Evolutionary conservation across 2,113 vertebrate species (phyloP).

Genomic region (Corythoichthys haematopterus): DNA sequence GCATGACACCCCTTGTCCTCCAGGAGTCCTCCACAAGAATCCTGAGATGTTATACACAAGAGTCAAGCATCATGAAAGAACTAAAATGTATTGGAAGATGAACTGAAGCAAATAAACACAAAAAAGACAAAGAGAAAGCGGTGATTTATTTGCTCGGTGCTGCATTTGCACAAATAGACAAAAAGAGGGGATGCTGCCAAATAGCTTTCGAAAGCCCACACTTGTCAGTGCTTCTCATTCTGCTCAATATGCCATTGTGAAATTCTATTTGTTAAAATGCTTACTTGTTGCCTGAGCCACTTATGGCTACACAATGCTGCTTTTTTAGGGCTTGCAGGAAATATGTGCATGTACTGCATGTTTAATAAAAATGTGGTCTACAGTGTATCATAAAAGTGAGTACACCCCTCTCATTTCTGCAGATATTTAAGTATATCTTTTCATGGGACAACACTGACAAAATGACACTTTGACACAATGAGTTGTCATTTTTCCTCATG

Average conservation of each 20-base stretch:
- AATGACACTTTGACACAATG: too few relatives aligned
- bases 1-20: constrained; percentile 58
- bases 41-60: constrained; percentile 33
- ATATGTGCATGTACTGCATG: neutral
- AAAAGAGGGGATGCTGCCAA: constrained; percentile 7
- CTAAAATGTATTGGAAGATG: constrained; percentile 34
- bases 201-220: constrained; percentile 22
- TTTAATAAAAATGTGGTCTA: too few relatives aligned
- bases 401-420: too few relatives aligned
- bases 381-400: too few relatives aligned
- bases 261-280: constrained; percentile 47
- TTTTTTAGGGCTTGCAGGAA: constrained; percentile 25
- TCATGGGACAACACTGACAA: too few relatives aligned
- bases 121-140: too few relatives aligned
- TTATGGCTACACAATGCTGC: constrained; percentile 27
- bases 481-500: too few relatives aligned
- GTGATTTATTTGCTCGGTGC: neutral
- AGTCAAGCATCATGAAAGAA: constrained; percentile 36
- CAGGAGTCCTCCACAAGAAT: constrained; percentile 61
- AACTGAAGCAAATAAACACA: constrained; percentile 26
- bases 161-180: constrained; percentile 17
- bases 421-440: too few relatives aligned
- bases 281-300: constrained; percentile 28
- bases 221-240: constrained; percentile 32
- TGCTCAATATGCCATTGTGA: constrained; percentile 39